Percentiles rank a stretch among this genome's conserved stretches.
Conservation (phyloP, 2,888 invertebrate genomes). For the Dicycla oo region DNA sequence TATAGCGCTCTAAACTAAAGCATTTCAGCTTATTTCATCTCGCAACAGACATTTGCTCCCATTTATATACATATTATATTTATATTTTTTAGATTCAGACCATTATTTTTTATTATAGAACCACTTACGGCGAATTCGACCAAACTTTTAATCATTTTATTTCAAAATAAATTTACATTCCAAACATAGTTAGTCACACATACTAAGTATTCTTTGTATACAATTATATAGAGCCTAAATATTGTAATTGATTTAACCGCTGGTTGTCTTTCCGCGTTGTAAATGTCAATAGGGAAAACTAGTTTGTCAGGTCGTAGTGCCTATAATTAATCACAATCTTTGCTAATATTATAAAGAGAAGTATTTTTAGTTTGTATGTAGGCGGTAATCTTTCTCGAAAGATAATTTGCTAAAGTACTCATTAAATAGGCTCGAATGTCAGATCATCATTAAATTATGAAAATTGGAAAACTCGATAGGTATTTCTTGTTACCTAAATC, state of each 20-base stretch:
- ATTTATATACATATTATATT: no score
- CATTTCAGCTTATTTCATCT: conserved; percentile 13
- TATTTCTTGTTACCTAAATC: not conserved
- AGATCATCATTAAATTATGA: not conserved
- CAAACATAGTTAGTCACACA: no score
- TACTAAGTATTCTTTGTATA: conserved; percentile 1
- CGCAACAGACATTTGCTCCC: not conserved
- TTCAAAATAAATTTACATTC: no score
- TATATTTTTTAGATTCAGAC: not conserved
- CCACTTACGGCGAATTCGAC: no score
- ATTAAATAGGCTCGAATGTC: not conserved
- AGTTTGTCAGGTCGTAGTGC: not conserved
- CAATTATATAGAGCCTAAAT: conserved; percentile 17
- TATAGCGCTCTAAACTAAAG: conserved; percentile 23
- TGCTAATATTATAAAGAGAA: not conserved
- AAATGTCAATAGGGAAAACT: conserved; percentile 36
- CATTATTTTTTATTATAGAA: not conserved
- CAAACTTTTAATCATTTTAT: no score
- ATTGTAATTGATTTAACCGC: conserved; percentile 14
- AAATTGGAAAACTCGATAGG: not conserved
- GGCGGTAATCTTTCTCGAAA: not conserved
- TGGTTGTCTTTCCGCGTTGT: conserved; percentile 23
- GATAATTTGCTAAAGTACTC: not conserved
- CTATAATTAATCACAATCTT: not conserved
- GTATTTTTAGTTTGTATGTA: not conserved